A percentile compares a stretch with the other conserved stretches of the same genome.
phyloP scores from a whole-genome alignment of 1,140 invertebrate species.

The Copidosoma floridanum region DNA sequence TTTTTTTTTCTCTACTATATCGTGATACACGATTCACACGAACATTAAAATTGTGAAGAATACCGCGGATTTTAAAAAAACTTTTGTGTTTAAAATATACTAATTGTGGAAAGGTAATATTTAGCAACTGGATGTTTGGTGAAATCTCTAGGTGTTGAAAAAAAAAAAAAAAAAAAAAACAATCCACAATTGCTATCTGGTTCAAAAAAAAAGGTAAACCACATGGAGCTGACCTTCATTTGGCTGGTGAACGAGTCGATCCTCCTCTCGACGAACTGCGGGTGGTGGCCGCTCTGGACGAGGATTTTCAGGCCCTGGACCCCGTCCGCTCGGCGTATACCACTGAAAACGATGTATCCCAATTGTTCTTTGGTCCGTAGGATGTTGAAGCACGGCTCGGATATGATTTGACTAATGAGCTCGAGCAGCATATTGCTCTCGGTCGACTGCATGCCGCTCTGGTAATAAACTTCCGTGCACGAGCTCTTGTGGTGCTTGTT shows the following conservation, averaged over 20 bases:
- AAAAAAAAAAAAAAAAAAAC: no score
- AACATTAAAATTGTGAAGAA: no score
- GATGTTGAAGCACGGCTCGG: slow-evolving; percentile 88
- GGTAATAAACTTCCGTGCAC: slow-evolving; percentile 84
- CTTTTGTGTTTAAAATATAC: no score
- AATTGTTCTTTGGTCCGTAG: slow-evolving; percentile 88
- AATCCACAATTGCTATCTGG: no score
- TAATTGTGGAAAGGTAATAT: no score
- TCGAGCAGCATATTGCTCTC: slow-evolving; percentile 81
- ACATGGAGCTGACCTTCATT: no score
- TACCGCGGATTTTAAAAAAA: no score
- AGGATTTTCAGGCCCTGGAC: slow-evolving; percentile 84
- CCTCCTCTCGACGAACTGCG: slow-evolving; percentile 77
- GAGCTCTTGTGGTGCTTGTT: slow-evolving; percentile 86
- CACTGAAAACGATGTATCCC: slow-evolving; percentile 92
- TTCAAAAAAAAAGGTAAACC: no score
- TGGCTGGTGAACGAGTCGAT: slow-evolving; percentile 84
- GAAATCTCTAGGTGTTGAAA: no score
- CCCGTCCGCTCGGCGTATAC: slow-evolving; percentile 75
- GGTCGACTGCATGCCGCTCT: slow-evolving; percentile 79
- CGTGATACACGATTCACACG: no score
- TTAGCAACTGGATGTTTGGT: no score
- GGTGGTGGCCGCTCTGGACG: slow-evolving; percentile 86
- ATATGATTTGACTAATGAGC: slow-evolving; percentile 83
- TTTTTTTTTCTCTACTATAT: no score